Conservation (phyloP, 2,888 invertebrate genomes). For the Cryptus viduatorius region DNA sequence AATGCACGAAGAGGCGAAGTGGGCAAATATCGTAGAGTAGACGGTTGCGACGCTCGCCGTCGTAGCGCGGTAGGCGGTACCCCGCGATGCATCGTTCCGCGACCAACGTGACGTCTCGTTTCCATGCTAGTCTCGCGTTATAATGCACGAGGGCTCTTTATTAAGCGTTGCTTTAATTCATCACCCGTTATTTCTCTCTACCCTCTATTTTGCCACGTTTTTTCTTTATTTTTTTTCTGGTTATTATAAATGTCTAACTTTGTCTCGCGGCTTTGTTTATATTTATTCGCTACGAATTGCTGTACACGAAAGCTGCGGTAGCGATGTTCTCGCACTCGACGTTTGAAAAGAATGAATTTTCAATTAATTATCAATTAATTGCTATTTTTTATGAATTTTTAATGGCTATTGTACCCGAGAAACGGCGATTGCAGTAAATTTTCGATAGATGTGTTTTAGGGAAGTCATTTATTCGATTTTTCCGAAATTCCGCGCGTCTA, state of each 20-base stretch:
- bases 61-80: slow-evolving; percentile 6
- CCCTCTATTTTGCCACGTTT: neutral
- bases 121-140: slow-evolving; percentile 32
- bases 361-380: too few relatives aligned
- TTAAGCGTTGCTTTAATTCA: slow-evolving; percentile 59
- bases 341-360: too few relatives aligned
- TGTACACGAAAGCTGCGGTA: too few relatives aligned
- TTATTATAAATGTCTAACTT: slow-evolving; percentile 46
- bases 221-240: slow-evolving; percentile 23
- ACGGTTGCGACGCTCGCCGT: slow-evolving; percentile 25
- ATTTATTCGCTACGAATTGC: slow-evolving; percentile 37
- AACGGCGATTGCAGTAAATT: too few relatives aligned
- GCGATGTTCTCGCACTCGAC: too few relatives aligned
- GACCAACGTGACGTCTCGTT: slow-evolving; percentile 59
- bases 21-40: neutral
- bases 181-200: slow-evolving; percentile 25
- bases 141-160: slow-evolving; percentile 63
- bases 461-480: too few relatives aligned
- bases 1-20: neutral
- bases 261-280: neutral
- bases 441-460: too few relatives aligned
- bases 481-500: too few relatives aligned
- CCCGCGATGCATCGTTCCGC: slow-evolving; percentile 45
- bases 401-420: too few relatives aligned
- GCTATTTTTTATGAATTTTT: too few relatives aligned